Percentiles rank a stretch among this genome's conserved stretches.
Evolutionary conservation across 2,797 vertebrate genomes (phyloP).

Genomic region (Myotis daubentonii): DNA sequence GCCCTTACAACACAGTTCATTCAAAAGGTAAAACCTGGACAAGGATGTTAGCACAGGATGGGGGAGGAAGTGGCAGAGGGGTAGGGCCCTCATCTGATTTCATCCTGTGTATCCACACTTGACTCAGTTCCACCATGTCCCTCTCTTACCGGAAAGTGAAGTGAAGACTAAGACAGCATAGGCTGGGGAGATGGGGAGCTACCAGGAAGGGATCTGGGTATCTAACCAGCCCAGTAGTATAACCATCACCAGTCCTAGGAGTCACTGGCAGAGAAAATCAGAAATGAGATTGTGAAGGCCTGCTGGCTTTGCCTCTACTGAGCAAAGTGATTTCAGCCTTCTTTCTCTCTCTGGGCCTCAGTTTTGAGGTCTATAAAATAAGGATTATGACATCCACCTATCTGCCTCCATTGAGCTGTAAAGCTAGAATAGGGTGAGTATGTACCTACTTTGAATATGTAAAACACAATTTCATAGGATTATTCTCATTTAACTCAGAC

Average conservation of each 20-base stretch:
- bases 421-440: background rate
- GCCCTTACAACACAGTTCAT: background rate
- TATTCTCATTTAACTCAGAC: background rate
- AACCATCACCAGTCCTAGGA: background rate
- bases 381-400: background rate
- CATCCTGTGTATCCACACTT: too few relatives aligned
- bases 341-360: background rate
- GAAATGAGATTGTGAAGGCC: background rate
- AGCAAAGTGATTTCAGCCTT: background rate
- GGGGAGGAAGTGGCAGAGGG: background rate
- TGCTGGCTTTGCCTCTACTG: background rate
- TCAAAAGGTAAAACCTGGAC: background rate
- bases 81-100: background rate
- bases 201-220: background rate
- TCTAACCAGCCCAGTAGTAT: background rate
- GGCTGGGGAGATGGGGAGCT: background rate
- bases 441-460: background rate
- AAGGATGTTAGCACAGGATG: background rate
- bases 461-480: background rate
- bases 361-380: background rate
- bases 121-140: background rate
- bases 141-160: background rate
- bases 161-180: background rate
- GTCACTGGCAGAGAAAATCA: background rate
- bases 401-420: background rate